These are phyloP conservation scores for Solen grandis DNA, from an alignment of 1,140 invertebrate species.

Conservation along the genomic window DNA sequence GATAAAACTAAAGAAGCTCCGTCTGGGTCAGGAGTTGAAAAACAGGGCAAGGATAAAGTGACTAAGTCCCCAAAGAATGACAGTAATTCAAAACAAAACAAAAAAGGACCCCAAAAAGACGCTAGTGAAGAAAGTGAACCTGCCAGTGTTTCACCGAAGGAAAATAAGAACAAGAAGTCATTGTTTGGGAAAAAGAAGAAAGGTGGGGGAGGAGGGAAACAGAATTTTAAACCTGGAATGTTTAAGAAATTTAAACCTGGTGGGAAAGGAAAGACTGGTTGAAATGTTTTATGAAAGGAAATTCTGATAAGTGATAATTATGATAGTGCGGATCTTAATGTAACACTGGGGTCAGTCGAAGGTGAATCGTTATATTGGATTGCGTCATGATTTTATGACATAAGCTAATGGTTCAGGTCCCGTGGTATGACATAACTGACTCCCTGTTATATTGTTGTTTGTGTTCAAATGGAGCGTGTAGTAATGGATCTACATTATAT, in stretches of 20 bases:
- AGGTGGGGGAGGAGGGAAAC: slow-evolving; percentile 41
- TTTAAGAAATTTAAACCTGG: slow-evolving; percentile 61
- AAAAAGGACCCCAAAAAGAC: slow-evolving; percentile 2
- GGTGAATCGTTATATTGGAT: too few relatives aligned
- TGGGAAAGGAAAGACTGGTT: too few relatives aligned
- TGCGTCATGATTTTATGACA: too few relatives aligned
- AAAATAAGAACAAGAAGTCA: slow-evolving; percentile 27
- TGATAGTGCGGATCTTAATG: too few relatives aligned
- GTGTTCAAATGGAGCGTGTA: too few relatives aligned
- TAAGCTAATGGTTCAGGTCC: too few relatives aligned
- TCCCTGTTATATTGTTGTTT: too few relatives aligned
- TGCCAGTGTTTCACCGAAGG: background rate
- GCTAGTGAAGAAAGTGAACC: slow-evolving; percentile 13
- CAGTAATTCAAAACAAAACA: background rate
- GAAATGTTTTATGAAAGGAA: too few relatives aligned
- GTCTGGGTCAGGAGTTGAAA: background rate
- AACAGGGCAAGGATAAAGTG: background rate
- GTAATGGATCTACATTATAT: too few relatives aligned
- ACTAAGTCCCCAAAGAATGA: background rate
- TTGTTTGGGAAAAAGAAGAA: slow-evolving; percentile 54
- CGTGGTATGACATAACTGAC: too few relatives aligned
- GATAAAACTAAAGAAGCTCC: background rate
- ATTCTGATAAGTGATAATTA: too few relatives aligned
- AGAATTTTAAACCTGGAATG: slow-evolving; percentile 60
- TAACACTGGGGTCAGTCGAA: too few relatives aligned